Evolutionary conservation across 2,113 vertebrate genomes (phyloP).

Genomic region (Melanostigma gelatinosum): DNA sequence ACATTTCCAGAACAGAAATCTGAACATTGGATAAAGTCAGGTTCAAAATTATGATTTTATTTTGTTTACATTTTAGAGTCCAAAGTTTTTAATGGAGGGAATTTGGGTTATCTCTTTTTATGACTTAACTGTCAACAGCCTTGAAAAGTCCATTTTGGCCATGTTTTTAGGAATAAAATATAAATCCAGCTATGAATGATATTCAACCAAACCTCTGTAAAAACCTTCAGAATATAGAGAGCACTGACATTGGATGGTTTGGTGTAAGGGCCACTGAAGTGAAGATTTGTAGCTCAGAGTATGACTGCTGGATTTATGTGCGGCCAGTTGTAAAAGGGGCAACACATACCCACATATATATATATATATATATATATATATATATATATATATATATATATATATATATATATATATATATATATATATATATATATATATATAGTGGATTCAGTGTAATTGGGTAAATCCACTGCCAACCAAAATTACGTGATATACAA

Average conservation of each 20-base stretch:
- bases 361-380: no score
- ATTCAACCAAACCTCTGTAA: background rate
- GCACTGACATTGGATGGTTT: background rate
- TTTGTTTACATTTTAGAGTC: background rate
- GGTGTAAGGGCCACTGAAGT: background rate
- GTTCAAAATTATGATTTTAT: background rate
- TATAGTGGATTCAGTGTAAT: background rate
- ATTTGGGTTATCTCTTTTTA: background rate
- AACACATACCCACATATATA: background rate
- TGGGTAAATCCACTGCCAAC: background rate
- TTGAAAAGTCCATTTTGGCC: background rate
- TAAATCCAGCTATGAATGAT: background rate
- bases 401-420: no score
- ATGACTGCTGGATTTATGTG: constrained; percentile 6
- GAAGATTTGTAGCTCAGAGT: background rate
- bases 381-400: no score
- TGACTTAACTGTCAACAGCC: background rate
- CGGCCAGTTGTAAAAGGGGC: background rate
- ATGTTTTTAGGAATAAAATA: background rate
- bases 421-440: no score
- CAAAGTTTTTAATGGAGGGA: background rate
- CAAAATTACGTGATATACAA: background rate
- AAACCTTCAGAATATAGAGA: background rate
- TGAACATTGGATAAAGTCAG: background rate
- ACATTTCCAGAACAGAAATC: background rate